phyloP scores from a whole-genome alignment of 1,140 invertebrate species.

The Lineus longissimus region DNA sequence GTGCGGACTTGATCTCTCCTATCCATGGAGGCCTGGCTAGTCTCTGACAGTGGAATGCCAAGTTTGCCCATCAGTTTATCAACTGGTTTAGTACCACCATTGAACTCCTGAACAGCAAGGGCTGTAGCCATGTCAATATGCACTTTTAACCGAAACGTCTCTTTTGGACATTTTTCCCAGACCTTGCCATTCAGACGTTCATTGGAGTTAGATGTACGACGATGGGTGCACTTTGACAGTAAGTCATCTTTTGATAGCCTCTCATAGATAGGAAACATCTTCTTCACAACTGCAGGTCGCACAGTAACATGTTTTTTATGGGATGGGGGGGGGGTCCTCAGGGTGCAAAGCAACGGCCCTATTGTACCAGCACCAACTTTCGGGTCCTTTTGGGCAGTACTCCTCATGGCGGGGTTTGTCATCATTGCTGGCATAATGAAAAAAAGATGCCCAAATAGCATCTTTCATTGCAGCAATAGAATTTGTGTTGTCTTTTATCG shows the following conservation, averaged over 20 bases:
- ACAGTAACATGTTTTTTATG: neutral
- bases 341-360: neutral
- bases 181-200: conserved; percentile 5
- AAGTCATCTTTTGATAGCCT: neutral
- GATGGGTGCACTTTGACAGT: neutral
- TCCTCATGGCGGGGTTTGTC: conserved; percentile 4
- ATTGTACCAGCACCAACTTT: conserved; percentile 10
- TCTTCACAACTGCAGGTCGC: neutral
- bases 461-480: conserved; percentile 3
- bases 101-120: neutral
- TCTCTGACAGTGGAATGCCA: neutral
- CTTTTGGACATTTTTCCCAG: conserved; percentile 7
- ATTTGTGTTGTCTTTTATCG: conserved; percentile 13
- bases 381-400: neutral
- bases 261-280: neutral
- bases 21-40: no score
- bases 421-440: conserved; percentile 10
- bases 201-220: conserved; percentile 10
- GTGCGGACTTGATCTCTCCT: no score
- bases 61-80: neutral
- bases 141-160: neutral
- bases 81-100: conserved; percentile 2
- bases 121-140: neutral
- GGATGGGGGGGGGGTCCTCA: neutral
- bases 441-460: conserved; percentile 7